Evolutionary conservation across 2,888 invertebrate species (phyloP), one percentile per base, ranked within the genome.

Genomic region (Oscheius onirici): DNA sequence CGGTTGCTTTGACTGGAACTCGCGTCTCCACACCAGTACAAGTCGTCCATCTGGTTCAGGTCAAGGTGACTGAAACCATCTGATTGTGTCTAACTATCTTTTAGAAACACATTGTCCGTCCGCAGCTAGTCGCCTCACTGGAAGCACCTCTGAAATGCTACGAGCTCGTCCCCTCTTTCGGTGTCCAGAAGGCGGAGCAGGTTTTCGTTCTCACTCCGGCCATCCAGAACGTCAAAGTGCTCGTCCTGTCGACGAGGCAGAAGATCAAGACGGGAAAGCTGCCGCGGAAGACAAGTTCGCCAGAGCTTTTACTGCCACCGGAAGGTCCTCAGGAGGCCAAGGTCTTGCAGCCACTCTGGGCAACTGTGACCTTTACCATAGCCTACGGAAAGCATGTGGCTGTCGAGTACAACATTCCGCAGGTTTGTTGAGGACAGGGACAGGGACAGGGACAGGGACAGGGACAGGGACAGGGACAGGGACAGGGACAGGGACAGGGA

Each of bases 371-470:
- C 3, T 69, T 51, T 24, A 69, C 69, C 1, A 58, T 69, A 3
- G 46, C 69, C 13, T 43, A 20, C 11, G 71, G 71, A 40, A 71
- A 71, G 24, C 74, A 74, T 34, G 66, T 74, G n/a, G 74, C 74
- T 17, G 60, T 74, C 11, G 67, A 66, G n/a, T 74, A 61, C 69
- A 61, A 54, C 26, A 61, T 74, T 24, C 58, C 60, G 13, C n/a
- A n/a, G n/a, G n/a, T n/a, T n/a, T n/a, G n/a, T n/a, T n/a, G n/a
- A n/a, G n/a, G 34, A 34, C 3, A 34, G 34, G 8, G 34, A 34
- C 34, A 34, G n/a, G n/a, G n/a, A n/a, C n/a, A n/a, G n/a, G n/a
- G n/a, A n/a, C n/a, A n/a, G n/a, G n/a, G n/a, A n/a, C n/a, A n/a
- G n/a, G n/a, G n/a, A n/a, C n/a, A n/a, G n/a, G n/a, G n/a, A n/a